Evolutionary conservation across 2,113 vertebrate species (phyloP).

Genomic region (Vidua macroura): DNA sequence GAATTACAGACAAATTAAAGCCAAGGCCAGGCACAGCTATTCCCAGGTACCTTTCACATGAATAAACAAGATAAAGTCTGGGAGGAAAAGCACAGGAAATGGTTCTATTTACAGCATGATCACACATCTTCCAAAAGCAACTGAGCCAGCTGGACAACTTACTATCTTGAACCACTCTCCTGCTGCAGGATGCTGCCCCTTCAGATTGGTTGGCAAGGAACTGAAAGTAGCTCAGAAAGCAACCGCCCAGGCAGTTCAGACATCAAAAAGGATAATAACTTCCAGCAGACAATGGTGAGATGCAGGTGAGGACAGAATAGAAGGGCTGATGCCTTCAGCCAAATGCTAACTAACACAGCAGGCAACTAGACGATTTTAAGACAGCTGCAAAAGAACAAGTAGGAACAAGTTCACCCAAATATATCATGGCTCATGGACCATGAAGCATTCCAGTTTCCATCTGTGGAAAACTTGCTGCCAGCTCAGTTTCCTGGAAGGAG

Average conservation of each 20-base stretch:
- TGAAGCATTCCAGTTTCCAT: background rate
- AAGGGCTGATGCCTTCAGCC: background rate
- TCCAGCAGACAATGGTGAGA: fast-evolving
- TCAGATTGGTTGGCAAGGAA: slow-evolving; percentile 50
- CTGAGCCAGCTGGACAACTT: slow-evolving; percentile 60
- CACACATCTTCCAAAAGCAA: slow-evolving; percentile 63
- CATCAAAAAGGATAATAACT: background rate
- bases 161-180: slow-evolving; percentile 58
- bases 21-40: background rate
- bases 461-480: background rate
- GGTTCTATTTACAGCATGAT: slow-evolving; percentile 56
- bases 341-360: background rate
- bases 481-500: background rate
- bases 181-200: slow-evolving; percentile 61
- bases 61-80: slow-evolving; percentile 60
- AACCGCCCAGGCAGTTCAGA: slow-evolving; percentile 39
- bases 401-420: slow-evolving; percentile 2
- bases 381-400: background rate
- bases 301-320: background rate
- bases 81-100: slow-evolving; percentile 43
- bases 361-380: background rate
- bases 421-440: background rate
- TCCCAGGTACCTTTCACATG: slow-evolving; percentile 36
- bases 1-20: slow-evolving; percentile 26
- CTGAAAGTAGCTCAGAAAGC: slow-evolving; percentile 39